A percentile compares a stretch with the other conserved stretches of the same genome.
Evolutionary conservation across 2,113 vertebrate genomes (phyloP).

Genomic region (Delphinus delphis): DNA sequence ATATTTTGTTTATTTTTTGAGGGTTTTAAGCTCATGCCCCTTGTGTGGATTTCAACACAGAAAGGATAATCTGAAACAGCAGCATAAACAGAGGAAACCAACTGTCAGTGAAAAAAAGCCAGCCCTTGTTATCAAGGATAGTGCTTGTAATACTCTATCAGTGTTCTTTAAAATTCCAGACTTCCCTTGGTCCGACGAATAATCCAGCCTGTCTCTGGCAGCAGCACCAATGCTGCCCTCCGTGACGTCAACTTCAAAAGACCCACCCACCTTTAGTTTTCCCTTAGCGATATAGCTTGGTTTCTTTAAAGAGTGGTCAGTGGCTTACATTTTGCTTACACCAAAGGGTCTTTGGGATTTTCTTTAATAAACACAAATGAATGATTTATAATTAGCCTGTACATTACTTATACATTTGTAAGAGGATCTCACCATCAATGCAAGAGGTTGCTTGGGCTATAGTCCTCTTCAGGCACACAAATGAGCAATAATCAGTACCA

Average conservation of each 20-base stretch:
- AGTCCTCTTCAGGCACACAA: neutral
- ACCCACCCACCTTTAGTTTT: neutral
- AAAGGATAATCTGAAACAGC: slow-evolving; percentile 61
- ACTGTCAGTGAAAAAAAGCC: neutral
- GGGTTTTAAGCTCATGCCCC: slow-evolving; percentile 49
- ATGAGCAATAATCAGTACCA: neutral
- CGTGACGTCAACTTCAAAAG: neutral
- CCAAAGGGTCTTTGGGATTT: neutral
- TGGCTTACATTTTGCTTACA: neutral
- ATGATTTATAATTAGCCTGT: neutral
- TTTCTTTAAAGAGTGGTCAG: neutral
- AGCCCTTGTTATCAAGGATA: neutral
- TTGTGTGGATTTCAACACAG: slow-evolving; percentile 60
- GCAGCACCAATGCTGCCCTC: neutral
- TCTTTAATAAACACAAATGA: neutral
- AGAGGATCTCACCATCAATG: neutral
- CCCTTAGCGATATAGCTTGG: neutral
- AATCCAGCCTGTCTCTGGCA: neutral
- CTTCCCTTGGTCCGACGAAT: neutral
- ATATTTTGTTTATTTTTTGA: slow-evolving; percentile 52
- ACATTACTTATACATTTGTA: neutral
- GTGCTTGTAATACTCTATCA: neutral
- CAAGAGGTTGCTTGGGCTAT: neutral
- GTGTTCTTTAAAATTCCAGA: neutral
- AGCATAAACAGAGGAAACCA: slow-evolving; percentile 59